Evolutionary conservation across 2,797 vertebrate genomes (phyloP), one percentile per base, ranked within the genome.

Genomic region (Eremophila alpestris): DNA sequence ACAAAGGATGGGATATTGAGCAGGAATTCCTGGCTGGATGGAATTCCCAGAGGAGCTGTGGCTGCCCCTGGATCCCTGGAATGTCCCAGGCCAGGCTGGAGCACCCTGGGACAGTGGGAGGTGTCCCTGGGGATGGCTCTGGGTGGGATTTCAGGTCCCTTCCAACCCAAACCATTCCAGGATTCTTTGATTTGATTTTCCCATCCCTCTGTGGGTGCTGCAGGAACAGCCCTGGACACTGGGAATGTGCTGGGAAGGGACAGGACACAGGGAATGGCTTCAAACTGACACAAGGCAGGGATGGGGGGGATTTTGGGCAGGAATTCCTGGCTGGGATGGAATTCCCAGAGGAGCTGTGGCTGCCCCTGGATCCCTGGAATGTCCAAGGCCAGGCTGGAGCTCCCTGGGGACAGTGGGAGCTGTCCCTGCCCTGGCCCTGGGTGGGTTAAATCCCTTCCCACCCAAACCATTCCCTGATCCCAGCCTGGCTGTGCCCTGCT

Each of bases 401-500:
- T 5, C 0, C 13, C 20, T 30, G 73, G 30, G 30, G 7, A 7
- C 7, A 3, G 4, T 1, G 11, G 22, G 4, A 54, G 16, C 4
- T 48, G 73, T 17, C 58, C 24, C 40, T 40, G 17, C 1, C 29
- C 3, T 34, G 45, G n/a, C 12, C 5, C 18, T n/a, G 40, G 22
- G 0, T 38, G 74, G 43, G 27, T 4, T 60, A 7, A 23, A 36
- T 19, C 67, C 41, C 32, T 74, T 22, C 40, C 68, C 24, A 62
- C 32, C 63, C 75, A n/a, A 45, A 11, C 13, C 55, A 34, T 30
- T 14, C 32, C 43, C 2, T 0, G 48, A 49, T n/a, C 10, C 76
- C 89, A 26, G 14, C 23, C 52, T 2, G 34, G 58, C 29, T 3
- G 1, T 4, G 30, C 51, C 68, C 58, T 2, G 0, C 9, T 0